Conservation (phyloP, 1,140 invertebrate genomes). For the Trachymyrmex septentrionalis region DNA sequence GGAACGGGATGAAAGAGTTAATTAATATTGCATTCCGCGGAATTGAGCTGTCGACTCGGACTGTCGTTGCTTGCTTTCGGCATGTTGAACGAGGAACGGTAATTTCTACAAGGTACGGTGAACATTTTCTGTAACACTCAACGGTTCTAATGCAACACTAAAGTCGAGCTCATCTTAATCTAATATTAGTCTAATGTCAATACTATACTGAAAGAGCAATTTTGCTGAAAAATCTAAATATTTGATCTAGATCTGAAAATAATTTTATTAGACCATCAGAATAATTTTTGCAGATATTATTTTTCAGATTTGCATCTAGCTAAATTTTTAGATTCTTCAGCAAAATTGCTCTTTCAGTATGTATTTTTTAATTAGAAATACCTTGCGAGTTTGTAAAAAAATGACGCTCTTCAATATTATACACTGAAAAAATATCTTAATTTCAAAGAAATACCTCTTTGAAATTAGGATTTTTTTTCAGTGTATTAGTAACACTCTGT, state of each 20-base stretch:
- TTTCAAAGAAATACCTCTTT: no score
- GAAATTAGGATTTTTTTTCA: no score
- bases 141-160: neutral
- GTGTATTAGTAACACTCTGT: neutral
- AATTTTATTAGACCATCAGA: no score
- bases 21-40: constrained; percentile 55
- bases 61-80: neutral
- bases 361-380: neutral
- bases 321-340: no score
- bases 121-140: neutral
- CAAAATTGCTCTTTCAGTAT: no score
- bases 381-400: neutral
- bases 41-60: constrained; percentile 43
- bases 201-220: no score
- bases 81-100: neutral
- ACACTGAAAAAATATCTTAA: no score
- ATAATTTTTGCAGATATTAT: no score
- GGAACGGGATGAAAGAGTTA: constrained; percentile 32
- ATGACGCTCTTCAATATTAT: neutral
- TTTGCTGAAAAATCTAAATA: no score
- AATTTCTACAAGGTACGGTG: neutral
- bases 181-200: no score
- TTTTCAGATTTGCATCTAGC: no score
- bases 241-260: no score
- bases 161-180: neutral